Evolutionary conservation across 2,888 invertebrate species (phyloP).

Genomic region (Cotesia congregata): DNA sequence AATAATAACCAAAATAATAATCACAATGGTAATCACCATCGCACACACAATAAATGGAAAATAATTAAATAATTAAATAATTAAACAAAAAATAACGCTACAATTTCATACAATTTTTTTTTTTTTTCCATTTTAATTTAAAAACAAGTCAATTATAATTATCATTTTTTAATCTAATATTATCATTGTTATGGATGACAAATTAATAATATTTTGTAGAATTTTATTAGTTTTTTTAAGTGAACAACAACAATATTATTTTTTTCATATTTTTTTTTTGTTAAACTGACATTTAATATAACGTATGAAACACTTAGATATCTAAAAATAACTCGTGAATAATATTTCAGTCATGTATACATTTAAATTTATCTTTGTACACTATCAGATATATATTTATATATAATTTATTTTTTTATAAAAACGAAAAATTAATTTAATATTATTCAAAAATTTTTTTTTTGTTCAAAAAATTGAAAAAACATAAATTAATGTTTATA

Average conservation of each 20-base stretch:
- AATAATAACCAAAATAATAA: slow-evolving; percentile 55
- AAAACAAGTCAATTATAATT: no score
- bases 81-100: background rate
- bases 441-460: no score
- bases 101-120: background rate
- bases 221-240: no score
- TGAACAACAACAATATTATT: background rate
- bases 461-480: no score
- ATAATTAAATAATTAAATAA: background rate
- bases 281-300: slow-evolving; percentile 52
- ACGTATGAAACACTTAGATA: background rate
- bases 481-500: no score
- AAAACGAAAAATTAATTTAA: no score
- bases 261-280: background rate
- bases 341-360: background rate
- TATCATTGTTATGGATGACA: no score
- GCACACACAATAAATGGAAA: background rate
- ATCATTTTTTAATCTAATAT: no score
- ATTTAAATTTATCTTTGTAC: slow-evolving; percentile 2
- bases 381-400: slow-evolving; percentile 1
- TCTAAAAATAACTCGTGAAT: background rate
- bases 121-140: background rate
- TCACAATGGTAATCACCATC: background rate
- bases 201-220: no score
- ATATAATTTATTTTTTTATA: background rate